Conservation (phyloP, 2,888 invertebrate genomes). For the Cerceris ruficornis region DNA sequence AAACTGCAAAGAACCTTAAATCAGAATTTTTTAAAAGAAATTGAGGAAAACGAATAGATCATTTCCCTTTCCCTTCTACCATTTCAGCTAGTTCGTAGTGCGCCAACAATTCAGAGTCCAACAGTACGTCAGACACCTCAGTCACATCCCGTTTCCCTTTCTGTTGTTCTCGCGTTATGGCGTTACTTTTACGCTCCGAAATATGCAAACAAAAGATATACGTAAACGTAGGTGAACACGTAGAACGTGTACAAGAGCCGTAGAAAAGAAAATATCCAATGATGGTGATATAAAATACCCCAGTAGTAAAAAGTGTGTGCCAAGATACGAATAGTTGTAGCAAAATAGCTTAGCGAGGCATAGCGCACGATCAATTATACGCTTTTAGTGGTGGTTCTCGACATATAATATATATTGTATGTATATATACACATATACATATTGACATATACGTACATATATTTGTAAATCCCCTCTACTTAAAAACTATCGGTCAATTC, state of each 20-base stretch:
- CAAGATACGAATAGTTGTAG: conserved; percentile 42
- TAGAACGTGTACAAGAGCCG: not conserved
- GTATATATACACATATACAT: too few relatives aligned
- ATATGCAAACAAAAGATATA: not conserved
- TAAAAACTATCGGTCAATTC: conserved; percentile 52
- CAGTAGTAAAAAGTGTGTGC: conserved; percentile 52
- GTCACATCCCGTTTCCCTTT: too few relatives aligned
- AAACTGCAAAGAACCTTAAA: too few relatives aligned
- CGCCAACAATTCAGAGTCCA: too few relatives aligned
- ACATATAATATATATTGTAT: conserved; percentile 5
- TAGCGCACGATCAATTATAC: conserved; percentile 32
- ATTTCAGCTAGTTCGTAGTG: too few relatives aligned
- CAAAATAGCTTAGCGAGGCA: conserved; percentile 27
- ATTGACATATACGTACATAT: not conserved
- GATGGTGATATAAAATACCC: conserved; percentile 27
- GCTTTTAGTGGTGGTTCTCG: conserved; percentile 45
- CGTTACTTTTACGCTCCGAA: too few relatives aligned
- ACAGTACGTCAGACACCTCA: too few relatives aligned
- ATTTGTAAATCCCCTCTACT: conserved; percentile 31
- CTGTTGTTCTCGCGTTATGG: too few relatives aligned
- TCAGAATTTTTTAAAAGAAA: too few relatives aligned
- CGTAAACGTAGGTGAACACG: not conserved
- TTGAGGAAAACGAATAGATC: too few relatives aligned
- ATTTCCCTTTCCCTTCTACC: not conserved
- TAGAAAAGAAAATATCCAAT: conserved; percentile 15